These are phyloP conservation scores for Eupithecia abbreviata DNA, from an alignment of 2,888 invertebrate species.

Conservation along the genomic window DNA sequence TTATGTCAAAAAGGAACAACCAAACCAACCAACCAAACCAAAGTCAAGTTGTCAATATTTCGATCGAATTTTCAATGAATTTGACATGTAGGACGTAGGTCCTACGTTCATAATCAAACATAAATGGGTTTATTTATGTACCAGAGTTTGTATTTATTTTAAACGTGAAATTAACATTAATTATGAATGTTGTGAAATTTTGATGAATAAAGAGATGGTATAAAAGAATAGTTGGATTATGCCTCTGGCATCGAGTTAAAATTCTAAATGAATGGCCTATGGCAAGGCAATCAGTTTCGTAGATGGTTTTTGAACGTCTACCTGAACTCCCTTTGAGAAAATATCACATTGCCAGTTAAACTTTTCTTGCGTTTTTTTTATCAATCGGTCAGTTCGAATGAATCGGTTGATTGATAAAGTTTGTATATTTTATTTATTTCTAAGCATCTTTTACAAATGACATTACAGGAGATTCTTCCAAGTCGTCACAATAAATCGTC, in stretches of 20 bases:
- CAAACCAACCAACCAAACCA: constrained; percentile 47
- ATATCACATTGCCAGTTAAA: too few species aligned
- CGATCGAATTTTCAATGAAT: not conserved
- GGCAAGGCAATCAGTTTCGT: too few species aligned
- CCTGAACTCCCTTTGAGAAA: not conserved
- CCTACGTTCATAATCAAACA: not conserved
- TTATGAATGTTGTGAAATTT: too few species aligned
- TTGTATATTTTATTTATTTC: too few species aligned
- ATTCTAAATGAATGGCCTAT: too few species aligned
- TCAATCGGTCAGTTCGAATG: not conserved
- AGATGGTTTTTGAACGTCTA: not conserved
- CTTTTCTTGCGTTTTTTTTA: too few species aligned
- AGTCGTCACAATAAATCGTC: not conserved
- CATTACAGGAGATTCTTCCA: not conserved
- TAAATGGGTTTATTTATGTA: not conserved
- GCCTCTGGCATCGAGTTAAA: too few species aligned
- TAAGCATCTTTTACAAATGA: too few species aligned
- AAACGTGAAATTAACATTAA: too few species aligned
- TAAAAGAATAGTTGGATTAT: too few species aligned
- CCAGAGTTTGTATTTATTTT: too few species aligned
- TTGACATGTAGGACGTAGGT: not conserved
- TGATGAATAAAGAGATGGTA: too few species aligned
- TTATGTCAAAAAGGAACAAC: constrained; percentile 70
- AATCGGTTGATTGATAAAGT: not conserved
- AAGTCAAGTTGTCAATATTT: constrained; percentile 46